Evolutionary conservation across 2,113 vertebrate genomes (phyloP).

Genomic region (Chionis minor): DNA sequence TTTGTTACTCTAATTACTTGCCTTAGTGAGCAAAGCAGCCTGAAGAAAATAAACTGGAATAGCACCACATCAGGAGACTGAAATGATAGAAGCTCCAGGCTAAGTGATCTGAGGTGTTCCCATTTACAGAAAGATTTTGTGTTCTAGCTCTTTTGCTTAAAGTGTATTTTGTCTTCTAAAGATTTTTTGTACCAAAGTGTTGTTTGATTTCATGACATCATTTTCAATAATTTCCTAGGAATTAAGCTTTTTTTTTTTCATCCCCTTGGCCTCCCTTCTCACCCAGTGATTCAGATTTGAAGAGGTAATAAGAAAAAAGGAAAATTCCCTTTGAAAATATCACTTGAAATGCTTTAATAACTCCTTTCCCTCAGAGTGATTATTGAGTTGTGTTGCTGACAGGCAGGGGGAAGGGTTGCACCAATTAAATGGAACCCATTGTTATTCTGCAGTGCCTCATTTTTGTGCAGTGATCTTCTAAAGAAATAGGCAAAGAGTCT

Average conservation of each 20-base stretch:
- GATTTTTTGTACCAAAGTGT: neutral
- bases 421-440: neutral
- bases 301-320: constrained; percentile 33
- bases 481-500: neutral
- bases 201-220: constrained; percentile 27
- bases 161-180: constrained; percentile 17
- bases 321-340: constrained; percentile 57
- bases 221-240: constrained; percentile 32
- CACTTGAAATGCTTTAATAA: constrained; percentile 37
- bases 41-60: constrained; percentile 41
- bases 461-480: neutral
- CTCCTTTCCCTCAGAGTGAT: neutral
- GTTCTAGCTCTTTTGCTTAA: neutral
- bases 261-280: neutral
- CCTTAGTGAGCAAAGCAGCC: constrained; percentile 31
- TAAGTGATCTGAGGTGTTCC: neutral
- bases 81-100: constrained; percentile 24
- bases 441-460: neutral
- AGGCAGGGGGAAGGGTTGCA: neutral
- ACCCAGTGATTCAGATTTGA: constrained; percentile 24
- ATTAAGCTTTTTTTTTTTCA: neutral
- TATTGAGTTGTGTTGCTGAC: constrained; percentile 10
- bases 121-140: neutral
- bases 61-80: constrained; percentile 5
- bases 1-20: constrained; percentile 69